Evolutionary conservation across 1,140 invertebrate species (phyloP).

Genomic region (Rhyzopertha dominica): DNA sequence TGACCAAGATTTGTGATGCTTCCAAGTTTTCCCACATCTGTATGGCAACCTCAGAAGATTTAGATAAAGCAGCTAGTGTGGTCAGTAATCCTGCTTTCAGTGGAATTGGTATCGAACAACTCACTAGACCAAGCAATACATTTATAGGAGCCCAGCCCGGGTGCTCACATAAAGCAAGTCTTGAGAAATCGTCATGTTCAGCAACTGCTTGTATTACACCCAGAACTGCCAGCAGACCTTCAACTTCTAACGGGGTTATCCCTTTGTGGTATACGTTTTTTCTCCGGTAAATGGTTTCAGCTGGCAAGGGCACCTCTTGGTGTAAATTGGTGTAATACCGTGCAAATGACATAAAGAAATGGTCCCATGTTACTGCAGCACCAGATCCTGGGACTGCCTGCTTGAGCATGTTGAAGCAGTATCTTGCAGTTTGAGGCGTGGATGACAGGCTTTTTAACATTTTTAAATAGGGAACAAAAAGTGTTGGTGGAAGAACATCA

Average conservation of each 20-base stretch:
- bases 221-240: constrained; percentile 77
- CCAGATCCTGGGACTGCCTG: constrained; percentile 54
- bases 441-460: constrained; percentile 81
- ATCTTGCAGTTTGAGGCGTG: constrained; percentile 63
- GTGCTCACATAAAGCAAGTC: constrained; percentile 78
- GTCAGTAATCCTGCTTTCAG: constrained; percentile 79
- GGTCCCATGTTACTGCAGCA: constrained; percentile 73
- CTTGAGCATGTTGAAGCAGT: constrained; percentile 84
- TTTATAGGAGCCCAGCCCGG: constrained; percentile 77
- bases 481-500: constrained; percentile 75
- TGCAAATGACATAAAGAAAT: constrained; percentile 80
- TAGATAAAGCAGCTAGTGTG: constrained; percentile 71
- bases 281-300: constrained; percentile 61
- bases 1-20: constrained; percentile 74
- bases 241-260: constrained; percentile 80
- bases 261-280: constrained; percentile 54
- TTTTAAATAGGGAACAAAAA: constrained; percentile 82
- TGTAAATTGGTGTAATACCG: constrained; percentile 67
- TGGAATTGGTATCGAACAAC: constrained; percentile 76
- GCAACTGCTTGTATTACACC: constrained; percentile 72
- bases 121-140: constrained; percentile 75
- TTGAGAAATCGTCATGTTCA: constrained; percentile 69
- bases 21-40: constrained; percentile 84
- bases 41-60: constrained; percentile 66
- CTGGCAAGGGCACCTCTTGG: constrained; percentile 58